These are phyloP conservation scores for Leptinotarsa tumamoca DNA, from an alignment of 2,888 invertebrate genomes.

Conservation along the genomic window DNA sequence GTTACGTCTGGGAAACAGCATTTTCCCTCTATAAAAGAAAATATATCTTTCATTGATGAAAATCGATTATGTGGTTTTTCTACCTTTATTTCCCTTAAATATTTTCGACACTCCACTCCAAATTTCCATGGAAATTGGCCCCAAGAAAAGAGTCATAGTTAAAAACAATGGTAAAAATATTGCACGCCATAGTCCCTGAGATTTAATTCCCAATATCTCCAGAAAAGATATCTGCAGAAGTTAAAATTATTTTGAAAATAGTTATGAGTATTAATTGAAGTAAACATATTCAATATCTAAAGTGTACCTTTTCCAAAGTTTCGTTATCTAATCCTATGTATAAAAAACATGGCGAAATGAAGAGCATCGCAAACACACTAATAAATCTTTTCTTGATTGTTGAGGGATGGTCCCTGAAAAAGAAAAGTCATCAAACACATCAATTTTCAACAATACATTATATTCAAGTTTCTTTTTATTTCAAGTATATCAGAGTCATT, in stretches of 20 bases:
- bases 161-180: slow-evolving; percentile 79
- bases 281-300: no score
- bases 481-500: no score
- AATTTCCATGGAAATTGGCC: slow-evolving; percentile 82
- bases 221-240: slow-evolving; percentile 72
- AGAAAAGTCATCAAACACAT: slow-evolving; percentile 26
- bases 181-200: slow-evolving; percentile 80
- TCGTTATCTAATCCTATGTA: slow-evolving; percentile 78
- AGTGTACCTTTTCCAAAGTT: slow-evolving; percentile 70
- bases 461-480: no score
- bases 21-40: slow-evolving; percentile 57
- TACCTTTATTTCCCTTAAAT: slow-evolving; percentile 72
- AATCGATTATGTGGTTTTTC: not conserved
- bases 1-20: slow-evolving; percentile 76
- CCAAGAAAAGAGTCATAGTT: slow-evolving; percentile 84
- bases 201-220: slow-evolving; percentile 81
- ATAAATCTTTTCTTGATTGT: slow-evolving; percentile 89
- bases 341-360: slow-evolving; percentile 83
- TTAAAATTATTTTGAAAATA: slow-evolving; percentile 3
- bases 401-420: slow-evolving; percentile 86
- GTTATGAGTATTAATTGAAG: no score
- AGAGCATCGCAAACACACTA: slow-evolving; percentile 85
- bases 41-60: not conserved
- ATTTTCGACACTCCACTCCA: slow-evolving; percentile 77
- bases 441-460: not conserved